Conservation (phyloP, 1,140 invertebrate species). For the Antheraea mylitta region DNA sequence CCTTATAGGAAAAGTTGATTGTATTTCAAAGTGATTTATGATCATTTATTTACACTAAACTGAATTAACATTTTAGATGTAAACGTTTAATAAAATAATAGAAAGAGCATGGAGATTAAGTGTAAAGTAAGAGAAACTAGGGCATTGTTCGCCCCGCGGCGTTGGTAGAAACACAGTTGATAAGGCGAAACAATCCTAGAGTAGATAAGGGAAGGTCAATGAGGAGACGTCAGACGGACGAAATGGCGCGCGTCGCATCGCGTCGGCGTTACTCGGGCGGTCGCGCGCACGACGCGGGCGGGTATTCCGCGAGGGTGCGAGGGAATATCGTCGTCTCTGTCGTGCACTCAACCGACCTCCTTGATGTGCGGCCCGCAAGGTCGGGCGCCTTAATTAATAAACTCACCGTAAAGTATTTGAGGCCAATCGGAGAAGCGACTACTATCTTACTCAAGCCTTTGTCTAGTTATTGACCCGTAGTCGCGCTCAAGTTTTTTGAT, state of each 20-base stretch:
- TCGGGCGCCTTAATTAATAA: slow-evolving; percentile 78
- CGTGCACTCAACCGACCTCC: slow-evolving; percentile 62
- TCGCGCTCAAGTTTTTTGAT: slow-evolving; percentile 45
- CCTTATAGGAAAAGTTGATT: slow-evolving; percentile 16
- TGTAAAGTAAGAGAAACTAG: background rate
- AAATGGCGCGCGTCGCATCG: slow-evolving; percentile 38
- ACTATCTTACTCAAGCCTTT: slow-evolving; percentile 70
- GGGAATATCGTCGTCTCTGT: slow-evolving; percentile 43
- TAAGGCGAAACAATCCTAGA: slow-evolving; percentile 55
- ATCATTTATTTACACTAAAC: background rate
- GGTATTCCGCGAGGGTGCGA: slow-evolving; percentile 15
- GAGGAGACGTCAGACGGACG: slow-evolving; percentile 59
- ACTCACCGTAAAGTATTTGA: slow-evolving; percentile 77
- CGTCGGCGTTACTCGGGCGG: slow-evolving; percentile 12
- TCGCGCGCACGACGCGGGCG: slow-evolving; percentile 32
- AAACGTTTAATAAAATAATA: background rate
- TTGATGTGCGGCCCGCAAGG: slow-evolving; percentile 75
- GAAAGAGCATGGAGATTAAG: background rate
- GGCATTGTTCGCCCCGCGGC: background rate
- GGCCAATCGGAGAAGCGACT: slow-evolving; percentile 68
- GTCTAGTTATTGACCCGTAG: slow-evolving; percentile 71
- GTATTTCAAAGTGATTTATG: slow-evolving; percentile 3
- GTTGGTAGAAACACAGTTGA: background rate
- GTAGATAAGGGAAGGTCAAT: slow-evolving; percentile 76
- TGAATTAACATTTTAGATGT: background rate